These are phyloP conservation scores for Puntigrus tetrazona DNA, from an alignment of 2,113 vertebrate genomes.

Conservation along the genomic window DNA sequence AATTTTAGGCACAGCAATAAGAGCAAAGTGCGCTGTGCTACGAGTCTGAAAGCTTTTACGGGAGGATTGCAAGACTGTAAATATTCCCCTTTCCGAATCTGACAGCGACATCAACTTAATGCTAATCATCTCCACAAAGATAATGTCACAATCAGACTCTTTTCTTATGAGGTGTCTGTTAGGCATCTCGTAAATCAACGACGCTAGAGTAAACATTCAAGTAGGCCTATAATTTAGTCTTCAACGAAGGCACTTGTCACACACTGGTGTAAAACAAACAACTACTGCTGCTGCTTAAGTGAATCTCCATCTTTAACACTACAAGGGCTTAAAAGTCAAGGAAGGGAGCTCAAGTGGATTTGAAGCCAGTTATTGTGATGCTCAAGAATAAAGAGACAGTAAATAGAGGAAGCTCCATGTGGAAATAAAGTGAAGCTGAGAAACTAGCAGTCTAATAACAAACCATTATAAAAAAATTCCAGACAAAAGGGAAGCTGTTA, in stretches of 20 bases:
- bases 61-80: not conserved
- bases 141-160: constrained; percentile 17
- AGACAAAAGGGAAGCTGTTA: not conserved
- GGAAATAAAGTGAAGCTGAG: not conserved
- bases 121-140: constrained; percentile 3
- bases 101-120: not conserved
- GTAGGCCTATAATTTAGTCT: constrained; percentile 43
- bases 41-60: constrained; percentile 10
- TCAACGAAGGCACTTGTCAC: constrained; percentile 4
- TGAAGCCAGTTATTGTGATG: constrained; percentile 2
- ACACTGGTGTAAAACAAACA: constrained; percentile 18
- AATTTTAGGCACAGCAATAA: constrained; percentile 1
- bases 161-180: constrained; percentile 43
- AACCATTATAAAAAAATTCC: not conserved
- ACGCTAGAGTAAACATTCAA: constrained; percentile 27
- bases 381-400: not conserved
- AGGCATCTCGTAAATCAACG: constrained; percentile 14
- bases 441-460: not conserved
- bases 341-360: not conserved
- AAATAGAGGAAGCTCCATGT: not conserved
- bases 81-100: not conserved
- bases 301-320: constrained; percentile 37
- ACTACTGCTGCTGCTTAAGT: constrained; percentile 29
- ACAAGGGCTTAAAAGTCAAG: constrained; percentile 21
- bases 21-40: not conserved